A percentile compares a stretch with the other conserved stretches of the same genome.
Evolutionary conservation across 2,797 vertebrate genomes (phyloP).

Genomic region (Macropodus opercularis): DNA sequence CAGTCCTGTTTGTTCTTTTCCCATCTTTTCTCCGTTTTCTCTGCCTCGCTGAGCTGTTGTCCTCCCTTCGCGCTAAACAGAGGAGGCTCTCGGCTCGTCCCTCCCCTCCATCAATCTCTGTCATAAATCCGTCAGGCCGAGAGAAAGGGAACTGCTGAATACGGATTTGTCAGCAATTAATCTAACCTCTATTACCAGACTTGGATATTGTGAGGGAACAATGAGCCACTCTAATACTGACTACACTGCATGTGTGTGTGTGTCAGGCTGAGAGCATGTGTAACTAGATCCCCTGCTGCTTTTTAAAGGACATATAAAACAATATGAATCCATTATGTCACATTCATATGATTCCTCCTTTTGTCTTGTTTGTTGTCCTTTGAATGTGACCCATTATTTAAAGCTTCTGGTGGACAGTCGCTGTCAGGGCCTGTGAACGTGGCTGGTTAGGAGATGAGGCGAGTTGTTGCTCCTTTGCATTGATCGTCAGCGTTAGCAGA

Average conservation of each 20-base stretch:
- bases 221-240: conserved; percentile 68
- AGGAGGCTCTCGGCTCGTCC: conserved; percentile 58
- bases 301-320: conserved; percentile 18
- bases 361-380: not conserved
- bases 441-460: conserved; percentile 41
- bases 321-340: not conserved
- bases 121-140: conserved; percentile 80
- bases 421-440: too few species aligned
- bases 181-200: conserved; percentile 83
- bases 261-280: not conserved
- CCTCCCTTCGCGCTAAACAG: conserved; percentile 62
- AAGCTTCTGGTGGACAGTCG: not conserved
- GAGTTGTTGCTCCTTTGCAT: conserved; percentile 4
- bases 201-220: conserved; percentile 79
- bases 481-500: too few species aligned
- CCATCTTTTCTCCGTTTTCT: conserved; percentile 37
- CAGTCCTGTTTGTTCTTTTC: conserved; percentile 17
- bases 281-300: conserved; percentile 20
- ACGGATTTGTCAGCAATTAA: conserved; percentile 85
- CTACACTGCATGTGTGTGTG: conserved; percentile 50
- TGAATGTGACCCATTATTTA: not conserved
- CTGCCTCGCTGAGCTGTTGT: conserved; percentile 56
- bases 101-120: conserved; percentile 86
- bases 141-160: conserved; percentile 84
- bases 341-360: not conserved